Evolutionary conservation across 1,140 invertebrate genomes (phyloP), one percentile per base, ranked within the genome.

Genomic region (Cyclargus thomasi): DNA sequence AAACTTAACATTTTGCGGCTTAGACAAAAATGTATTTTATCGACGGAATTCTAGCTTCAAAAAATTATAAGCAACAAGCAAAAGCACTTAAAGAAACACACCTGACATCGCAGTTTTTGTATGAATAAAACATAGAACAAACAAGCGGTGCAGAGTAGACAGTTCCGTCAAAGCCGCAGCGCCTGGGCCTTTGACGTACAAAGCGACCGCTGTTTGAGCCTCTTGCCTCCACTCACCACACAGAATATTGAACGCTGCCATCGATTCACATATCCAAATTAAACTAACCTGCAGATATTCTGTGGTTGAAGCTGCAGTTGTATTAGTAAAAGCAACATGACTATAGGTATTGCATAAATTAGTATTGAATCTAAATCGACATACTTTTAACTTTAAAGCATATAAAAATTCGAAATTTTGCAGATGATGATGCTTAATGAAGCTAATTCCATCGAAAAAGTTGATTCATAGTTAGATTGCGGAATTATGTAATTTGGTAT

Each of bases 151-250:
- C 72, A 72, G 66, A 70, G 75, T 74, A 76, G 77, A 79, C 77
- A 79, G 77, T 79, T 74, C 70, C 75, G 73, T 77, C 75, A 79
- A 76, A 77, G 77, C 77, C 70, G 57, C 70, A 74, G 65, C 66
- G 67, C 65, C 67, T 74, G 62, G 36, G 70, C 74, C 77, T 79
- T 78, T 78, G 77, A 75, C 70, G 65, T 72, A 75, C 79, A 81
- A 81, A 81, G 79, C 74, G 71, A 71, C 74, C 71, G 71, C 73
- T 81, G 77, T 81, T 79, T 81, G 79, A 74, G 62, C 72, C 71
- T 72, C 73, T 77, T 70, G 63, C 62, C 64, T 72, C 73, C 66
- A 68, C 76, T 68, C 68, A 16, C 63, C 67, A 73, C 66, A 80
- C 74, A 62, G 74, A 70, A 79, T 79, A 79, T 78, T 81, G 76